Evolutionary conservation across 2,888 invertebrate species (phyloP), one percentile per base, ranked within the genome.

Genomic region (Oligia strigilis): DNA sequence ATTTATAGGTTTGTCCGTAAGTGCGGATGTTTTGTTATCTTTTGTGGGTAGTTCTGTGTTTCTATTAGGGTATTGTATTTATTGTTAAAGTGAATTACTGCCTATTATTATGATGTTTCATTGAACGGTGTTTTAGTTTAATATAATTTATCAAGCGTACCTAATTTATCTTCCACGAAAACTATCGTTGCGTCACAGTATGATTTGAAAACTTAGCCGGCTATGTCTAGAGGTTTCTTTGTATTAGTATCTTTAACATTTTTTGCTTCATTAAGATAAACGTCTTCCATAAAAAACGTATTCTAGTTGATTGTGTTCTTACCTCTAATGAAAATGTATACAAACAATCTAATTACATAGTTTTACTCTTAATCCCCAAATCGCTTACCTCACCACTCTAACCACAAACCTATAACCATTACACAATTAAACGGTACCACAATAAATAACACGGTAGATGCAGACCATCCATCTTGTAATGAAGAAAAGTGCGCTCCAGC

Each of bases 401-500:
- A 81, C 85, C 82, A 81, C 84, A 86, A 78, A 82, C 84, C 71
- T 85, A 78, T 86, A 88, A 83, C 86, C 81, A 87, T 82, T 83
- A 84, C 80, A 85, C 95, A 95, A 95, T 96, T 95, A 93, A 91
- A 92, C 89, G 88, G 90, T 72, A 86, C 87, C 86, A 91, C 90
- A 90, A 90, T 95, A 96, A 96, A 96, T 96, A 96, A 87, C 92
- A 86, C 82, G 91, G 91, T 90, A 91, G 93, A 93, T 92, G 93
- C 93, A 88, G 83, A 92, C 95, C 91, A 95, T 97, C 94, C 94
- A 94, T 96, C 96, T 96, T 95, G 92, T 97, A 97, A 97, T 97
- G 97, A 97, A 97, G 97, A 97, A 96, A 97, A 97, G 97, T 97
- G 96, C 96, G 96, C 96, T 95, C 95, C 92, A 93, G 92, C 95